A percentile compares a stretch with the other conserved stretches of the same genome.
phyloP scores from a whole-genome alignment of 2,113 vertebrate species.

The Epinephelus lanceolatus region DNA sequence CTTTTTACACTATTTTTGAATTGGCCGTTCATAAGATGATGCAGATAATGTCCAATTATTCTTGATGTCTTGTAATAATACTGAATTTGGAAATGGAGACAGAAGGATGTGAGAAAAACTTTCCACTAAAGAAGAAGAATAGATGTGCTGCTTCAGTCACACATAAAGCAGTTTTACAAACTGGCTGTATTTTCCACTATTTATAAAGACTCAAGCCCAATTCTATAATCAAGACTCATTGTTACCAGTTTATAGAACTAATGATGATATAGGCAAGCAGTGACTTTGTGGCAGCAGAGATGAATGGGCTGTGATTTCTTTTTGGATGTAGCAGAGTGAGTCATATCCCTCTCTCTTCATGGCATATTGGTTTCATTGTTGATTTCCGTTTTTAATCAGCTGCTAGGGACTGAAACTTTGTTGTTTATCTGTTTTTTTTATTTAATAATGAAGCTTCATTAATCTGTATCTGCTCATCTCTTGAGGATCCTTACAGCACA shows the following conservation, averaged over 20 bases:
- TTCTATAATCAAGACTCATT: constrained; percentile 47
- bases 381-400: constrained; percentile 49
- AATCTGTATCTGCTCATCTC: constrained; percentile 25
- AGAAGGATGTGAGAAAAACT: not conserved
- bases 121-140: not conserved
- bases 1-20: not conserved
- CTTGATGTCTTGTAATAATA: not conserved
- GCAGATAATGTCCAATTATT: not conserved
- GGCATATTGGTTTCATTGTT: not conserved
- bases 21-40: not conserved
- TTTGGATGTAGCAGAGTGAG: constrained; percentile 9
- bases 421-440: constrained; percentile 11
- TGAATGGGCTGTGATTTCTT: constrained; percentile 54
- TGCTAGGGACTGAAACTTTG: constrained; percentile 21
- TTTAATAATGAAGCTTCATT: constrained; percentile 39
- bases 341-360: not conserved
- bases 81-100: not conserved
- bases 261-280: constrained; percentile 2
- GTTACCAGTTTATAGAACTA: constrained; percentile 20
- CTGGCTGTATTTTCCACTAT: constrained; percentile 3
- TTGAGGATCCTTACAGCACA: not conserved
- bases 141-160: not conserved
- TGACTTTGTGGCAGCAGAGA: constrained; percentile 22
- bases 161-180: constrained; percentile 1
- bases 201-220: constrained; percentile 7